phyloP scores from a whole-genome alignment of 1,140 invertebrate genomes.

The Danaus plexippus region DNA sequence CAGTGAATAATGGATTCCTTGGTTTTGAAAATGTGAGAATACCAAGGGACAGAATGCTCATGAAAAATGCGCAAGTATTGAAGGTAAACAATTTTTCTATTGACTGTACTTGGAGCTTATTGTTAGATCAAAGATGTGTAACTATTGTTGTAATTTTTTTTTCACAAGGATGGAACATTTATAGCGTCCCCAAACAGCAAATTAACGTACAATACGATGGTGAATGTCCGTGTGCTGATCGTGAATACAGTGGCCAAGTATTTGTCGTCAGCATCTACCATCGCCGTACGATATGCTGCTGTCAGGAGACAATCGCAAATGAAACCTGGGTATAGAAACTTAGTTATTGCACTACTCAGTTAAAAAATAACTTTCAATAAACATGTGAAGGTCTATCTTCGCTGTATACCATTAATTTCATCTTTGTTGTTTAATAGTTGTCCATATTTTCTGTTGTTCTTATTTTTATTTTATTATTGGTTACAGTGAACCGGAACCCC shows the following conservation, averaged over 20 bases:
- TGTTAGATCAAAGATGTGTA: no score
- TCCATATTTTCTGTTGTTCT: no score
- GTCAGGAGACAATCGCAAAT: slow-evolving; percentile 89
- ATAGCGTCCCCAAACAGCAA: slow-evolving; percentile 85
- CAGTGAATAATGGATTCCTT: slow-evolving; percentile 93
- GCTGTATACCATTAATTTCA: no score
- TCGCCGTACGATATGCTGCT: slow-evolving; percentile 88
- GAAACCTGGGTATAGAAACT: slow-evolving; percentile 78
- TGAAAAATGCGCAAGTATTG: slow-evolving; percentile 91
- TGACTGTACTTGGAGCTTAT: not conserved
- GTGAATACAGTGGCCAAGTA: slow-evolving; percentile 77
- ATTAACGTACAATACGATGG: slow-evolving; percentile 94
- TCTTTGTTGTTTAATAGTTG: no score
- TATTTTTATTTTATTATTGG: slow-evolving; percentile 1
- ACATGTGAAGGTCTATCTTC: no score
- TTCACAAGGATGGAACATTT: slow-evolving; percentile 87
- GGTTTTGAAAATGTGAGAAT: slow-evolving; percentile 89
- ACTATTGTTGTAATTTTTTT: not conserved
- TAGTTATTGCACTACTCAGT: no score
- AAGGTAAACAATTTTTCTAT: slow-evolving; percentile 55
- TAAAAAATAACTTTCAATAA: no score
- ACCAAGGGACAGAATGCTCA: slow-evolving; percentile 89
- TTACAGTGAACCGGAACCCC: slow-evolving; percentile 83
- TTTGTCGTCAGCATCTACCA: slow-evolving; percentile 85
- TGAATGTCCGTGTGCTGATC: slow-evolving; percentile 88